Base-by-base conservation (phyloP, 2,113 vertebrate genomes). In the Passer montanus region DNA sequence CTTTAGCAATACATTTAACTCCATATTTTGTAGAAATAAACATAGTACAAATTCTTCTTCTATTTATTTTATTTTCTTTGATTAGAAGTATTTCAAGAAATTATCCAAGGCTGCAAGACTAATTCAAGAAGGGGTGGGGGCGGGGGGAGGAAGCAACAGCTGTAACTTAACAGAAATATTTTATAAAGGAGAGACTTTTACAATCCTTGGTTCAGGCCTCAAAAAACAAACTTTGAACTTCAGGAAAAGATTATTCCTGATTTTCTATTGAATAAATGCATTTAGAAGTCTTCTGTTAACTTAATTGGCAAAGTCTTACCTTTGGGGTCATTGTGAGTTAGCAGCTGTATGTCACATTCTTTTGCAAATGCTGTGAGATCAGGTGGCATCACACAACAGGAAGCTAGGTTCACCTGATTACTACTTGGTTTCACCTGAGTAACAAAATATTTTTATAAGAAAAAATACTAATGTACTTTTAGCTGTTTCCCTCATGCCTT, bases 311-410 rank as follows among this genome's bases (percentile, higher is more conserved):
- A 52, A 84, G 27, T 44, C 88, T 97, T 96, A 99, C 99, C 99
- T 99, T 99, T 99, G 47, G 99, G 98, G 82, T 99, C 99, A 85
- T 98, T 99, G 97, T 99, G 99, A 80, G 99, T 99, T 94, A 99
- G 97, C 31, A 99, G 98, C 97, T 99, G 99, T 95, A 99, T 99
- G 95, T 99, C 99, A 95, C 98, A 99, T 84, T 99, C 97, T 97
- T 99, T 99, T 23, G 99, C 99, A 81, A 99, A 99, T 39, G 99
- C 99, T 75, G 99, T 99, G 76, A 99, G 97, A 95, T 99, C 99
- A 33, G 99, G 99, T 81, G 99, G 99, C 99, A 99, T 99, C 96
- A 99, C 99, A 91, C 99, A 99, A 97, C 99, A 99, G 58, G 99
- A 99, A 46, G 99, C 99, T 67, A 99, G 98, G 96, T 99, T 99